Conservation (phyloP, 1,140 invertebrate species). For the Ditylenchus dipsaci region DNA sequence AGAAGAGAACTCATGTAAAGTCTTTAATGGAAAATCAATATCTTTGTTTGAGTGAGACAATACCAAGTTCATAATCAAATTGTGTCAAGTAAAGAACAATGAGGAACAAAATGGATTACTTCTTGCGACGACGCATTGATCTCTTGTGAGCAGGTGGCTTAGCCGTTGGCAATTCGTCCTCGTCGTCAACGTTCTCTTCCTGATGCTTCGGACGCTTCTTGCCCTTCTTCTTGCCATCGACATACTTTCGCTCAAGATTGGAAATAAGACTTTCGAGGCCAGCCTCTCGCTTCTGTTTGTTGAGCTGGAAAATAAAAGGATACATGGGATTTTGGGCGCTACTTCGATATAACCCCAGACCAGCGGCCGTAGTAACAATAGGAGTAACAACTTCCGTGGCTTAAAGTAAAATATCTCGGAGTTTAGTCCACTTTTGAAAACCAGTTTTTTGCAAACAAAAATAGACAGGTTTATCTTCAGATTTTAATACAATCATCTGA, state of each 20-base stretch:
- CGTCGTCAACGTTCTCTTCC: constrained; percentile 73
- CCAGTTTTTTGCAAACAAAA: too few species aligned
- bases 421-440: too few species aligned
- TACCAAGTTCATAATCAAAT: too few species aligned
- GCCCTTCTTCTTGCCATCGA: constrained; percentile 63
- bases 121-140: neutral
- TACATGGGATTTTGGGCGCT: neutral
- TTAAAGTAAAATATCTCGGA: too few species aligned
- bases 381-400: too few species aligned
- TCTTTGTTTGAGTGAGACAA: too few species aligned
- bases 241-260: constrained; percentile 28
- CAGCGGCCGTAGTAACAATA: too few species aligned
- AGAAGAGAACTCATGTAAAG: too few species aligned
- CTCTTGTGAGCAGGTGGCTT: constrained; percentile 61
- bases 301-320: constrained; percentile 14
- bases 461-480: too few species aligned
- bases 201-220: constrained; percentile 65
- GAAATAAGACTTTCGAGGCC: constrained; percentile 17
- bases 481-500: too few species aligned
- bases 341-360: too few species aligned
- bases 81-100: neutral
- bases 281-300: constrained; percentile 3
- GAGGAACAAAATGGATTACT: neutral
- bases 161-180: constrained; percentile 79
- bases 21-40: too few species aligned